Base-by-base conservation (phyloP, 1,140 invertebrate genomes). In the Manduca sexta region DNA sequence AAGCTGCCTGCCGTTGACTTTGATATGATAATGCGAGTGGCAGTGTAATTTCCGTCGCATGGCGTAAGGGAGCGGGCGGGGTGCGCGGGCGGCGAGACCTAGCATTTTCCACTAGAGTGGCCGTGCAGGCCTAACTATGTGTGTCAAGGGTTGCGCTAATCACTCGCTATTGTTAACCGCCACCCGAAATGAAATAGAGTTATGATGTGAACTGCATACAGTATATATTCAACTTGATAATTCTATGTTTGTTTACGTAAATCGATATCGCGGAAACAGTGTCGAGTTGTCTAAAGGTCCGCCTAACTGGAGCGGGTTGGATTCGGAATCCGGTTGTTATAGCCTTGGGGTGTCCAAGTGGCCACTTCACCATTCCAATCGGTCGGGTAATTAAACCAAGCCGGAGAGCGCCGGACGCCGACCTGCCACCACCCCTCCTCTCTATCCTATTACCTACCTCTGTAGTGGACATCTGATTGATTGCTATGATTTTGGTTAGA, bases 351-450 rank as follows among this genome's bases (percentile, higher is more conserved):
- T 71, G 64, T 53, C 65, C 69, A 59, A 80, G 68, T 78, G 74
- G 66, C 71, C 73, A 84, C 78, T 82, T 74, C 64, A 77, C 78
- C 74, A 65, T 68, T 82, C 76, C 73, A 84, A 80, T 79, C 68
- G 60, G 64, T 46, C 60, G 55, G 64, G 61, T 75, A 79, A 82
- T 79, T 80, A 80, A 74, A 46, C 52, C 45, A 46, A 57, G 53
- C 52, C 56, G 46, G 45, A 52, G 58, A 56, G 50, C 34, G 45
- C 50, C 48, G 58, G 52, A 45, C 47, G 48, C 38, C 56, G 63
- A 69, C 65, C 66, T 64, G 68, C 44, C 50, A 41, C 62, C 60
- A 69, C 62, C 67, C n/a, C 65, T 68, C 51, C 39, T 50, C 48
- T 34, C 45, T 45, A 56, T 50, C 51, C 30, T 50, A 46, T 52